Evolutionary conservation across 2,113 vertebrate species (phyloP), one percentile per base, ranked within the genome.

Genomic region (Tonatia bakeri): DNA sequence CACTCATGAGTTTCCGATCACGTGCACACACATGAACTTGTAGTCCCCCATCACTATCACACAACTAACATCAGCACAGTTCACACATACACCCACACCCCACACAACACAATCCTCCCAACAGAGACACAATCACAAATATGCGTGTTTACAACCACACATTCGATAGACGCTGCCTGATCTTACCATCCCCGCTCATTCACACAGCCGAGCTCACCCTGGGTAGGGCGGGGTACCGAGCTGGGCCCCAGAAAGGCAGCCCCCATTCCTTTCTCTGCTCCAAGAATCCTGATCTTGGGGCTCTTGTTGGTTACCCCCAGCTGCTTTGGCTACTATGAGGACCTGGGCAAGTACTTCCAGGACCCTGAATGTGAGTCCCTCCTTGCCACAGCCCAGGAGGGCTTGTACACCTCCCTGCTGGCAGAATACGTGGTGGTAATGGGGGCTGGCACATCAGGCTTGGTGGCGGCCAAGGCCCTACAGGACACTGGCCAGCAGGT

Each of bases 401-500:
- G 94, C 13, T 97, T 97, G 54, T 79, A 52, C 4, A 6, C 20
- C 61, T 80, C 97, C 26, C 76, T 40, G 0, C 16, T 73, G 61
- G 10, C 85, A 52, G 90, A 90, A 64, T 22, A 2, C 1, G 38
- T 96, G 26, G 76, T 94, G 36, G 40, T 98, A 2, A 93, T 95
- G 36, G 97, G 94, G 84, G 93, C 97, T 38, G 94, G 97, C 64
- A 91, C 96, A 73, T 92, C 97, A 9, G 95, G 93, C 40, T 69
- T 97, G 47, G 38, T 54, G 0, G 96, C 91, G 0, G 94, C 95
- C 22, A 95, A 97, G 87, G 54, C 80, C 36, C 91, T 98, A 7
- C 96, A 97, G 52, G 96, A 98, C 0, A 36, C 96, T 7, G 96
- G 96, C 33, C 97, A 97, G 33, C 65, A 90, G 88, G 93, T 97